These are phyloP conservation scores for Zingel zingel DNA, from an alignment of 2,113 vertebrate genomes.

Conservation along the genomic window DNA sequence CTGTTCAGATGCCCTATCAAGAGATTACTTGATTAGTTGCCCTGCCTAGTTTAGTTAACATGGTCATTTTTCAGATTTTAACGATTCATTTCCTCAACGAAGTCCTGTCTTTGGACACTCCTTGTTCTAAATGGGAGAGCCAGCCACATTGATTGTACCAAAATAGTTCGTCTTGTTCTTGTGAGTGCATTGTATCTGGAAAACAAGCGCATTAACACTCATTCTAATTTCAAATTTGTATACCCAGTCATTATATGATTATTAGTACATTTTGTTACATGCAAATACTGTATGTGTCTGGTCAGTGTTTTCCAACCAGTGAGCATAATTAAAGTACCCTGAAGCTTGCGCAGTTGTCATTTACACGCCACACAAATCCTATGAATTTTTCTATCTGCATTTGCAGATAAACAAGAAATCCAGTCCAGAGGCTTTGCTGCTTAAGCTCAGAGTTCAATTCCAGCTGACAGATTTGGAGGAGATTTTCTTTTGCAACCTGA, in stretches of 20 bases:
- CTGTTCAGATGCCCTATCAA: conserved; percentile 71
- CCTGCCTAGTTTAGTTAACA: conserved; percentile 75
- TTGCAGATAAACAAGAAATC: conserved; percentile 69
- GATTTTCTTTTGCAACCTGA: conserved; percentile 70
- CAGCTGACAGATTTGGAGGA: conserved; percentile 62
- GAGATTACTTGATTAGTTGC: conserved; percentile 81
- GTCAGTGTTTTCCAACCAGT: conserved; percentile 21
- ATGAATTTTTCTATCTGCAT: conserved; percentile 64
- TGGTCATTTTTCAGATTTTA: conserved; percentile 76
- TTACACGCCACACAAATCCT: conserved; percentile 27
- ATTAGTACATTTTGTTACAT: not conserved
- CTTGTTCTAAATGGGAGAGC: conserved; percentile 31
- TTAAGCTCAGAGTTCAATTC: conserved; percentile 62
- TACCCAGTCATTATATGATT: not conserved
- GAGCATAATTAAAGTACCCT: conserved; percentile 27
- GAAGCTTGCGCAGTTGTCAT: conserved; percentile 26
- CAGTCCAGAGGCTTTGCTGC: conserved; percentile 57
- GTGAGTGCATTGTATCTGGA: not conserved
- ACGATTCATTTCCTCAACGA: conserved; percentile 60
- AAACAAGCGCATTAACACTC: conserved; percentile 8
- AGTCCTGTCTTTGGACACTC: conserved; percentile 34
- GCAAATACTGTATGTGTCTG: not conserved
- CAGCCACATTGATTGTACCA: conserved; percentile 27
- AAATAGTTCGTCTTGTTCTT: conserved; percentile 30
- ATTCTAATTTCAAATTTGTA: conserved; percentile 3